Evolutionary conservation across 2,888 invertebrate species (phyloP).

Genomic region (Agriopis marginaria): DNA sequence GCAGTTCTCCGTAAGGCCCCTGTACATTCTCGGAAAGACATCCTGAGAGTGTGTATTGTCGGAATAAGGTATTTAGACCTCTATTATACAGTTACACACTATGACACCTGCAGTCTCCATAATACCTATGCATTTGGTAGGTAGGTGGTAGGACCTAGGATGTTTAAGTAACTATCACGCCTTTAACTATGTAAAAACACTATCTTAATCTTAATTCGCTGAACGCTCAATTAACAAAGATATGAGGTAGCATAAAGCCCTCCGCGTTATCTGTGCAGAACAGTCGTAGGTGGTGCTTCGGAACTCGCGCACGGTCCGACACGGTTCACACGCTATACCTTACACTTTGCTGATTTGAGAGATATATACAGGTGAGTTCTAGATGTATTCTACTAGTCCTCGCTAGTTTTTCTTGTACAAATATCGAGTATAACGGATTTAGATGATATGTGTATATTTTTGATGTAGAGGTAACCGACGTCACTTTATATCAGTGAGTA

Average conservation of each 20-base stretch:
- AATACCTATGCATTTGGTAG: too few relatives aligned
- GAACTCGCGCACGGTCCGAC: conserved; percentile 3
- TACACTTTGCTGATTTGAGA: not conserved
- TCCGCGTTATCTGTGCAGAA: conserved; percentile 1
- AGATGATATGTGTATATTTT: too few relatives aligned
- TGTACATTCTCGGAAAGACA: too few relatives aligned
- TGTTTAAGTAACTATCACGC: not conserved
- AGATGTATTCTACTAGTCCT: not conserved
- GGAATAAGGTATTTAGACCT: too few relatives aligned
- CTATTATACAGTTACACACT: too few relatives aligned
- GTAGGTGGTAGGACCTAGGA: not conserved
- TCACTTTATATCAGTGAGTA: too few relatives aligned
- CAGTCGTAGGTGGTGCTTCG: conserved; percentile 6
- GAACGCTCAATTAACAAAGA: conserved; percentile 27
- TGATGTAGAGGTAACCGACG: too few relatives aligned
- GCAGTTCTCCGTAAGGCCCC: too few relatives aligned
- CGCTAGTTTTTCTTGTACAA: too few relatives aligned
- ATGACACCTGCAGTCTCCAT: too few relatives aligned
- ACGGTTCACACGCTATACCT: not conserved
- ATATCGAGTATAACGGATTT: too few relatives aligned
- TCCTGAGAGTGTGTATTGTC: too few relatives aligned
- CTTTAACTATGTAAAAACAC: not conserved
- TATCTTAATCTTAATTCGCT: conserved; percentile 21
- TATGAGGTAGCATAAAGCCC: conserved; percentile 16
- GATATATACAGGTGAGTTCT: not conserved